A percentile compares a stretch with the other conserved stretches of the same genome.
Evolutionary conservation across 2,113 vertebrate genomes (phyloP).

Genomic region (Dipodomys ordii): DNA sequence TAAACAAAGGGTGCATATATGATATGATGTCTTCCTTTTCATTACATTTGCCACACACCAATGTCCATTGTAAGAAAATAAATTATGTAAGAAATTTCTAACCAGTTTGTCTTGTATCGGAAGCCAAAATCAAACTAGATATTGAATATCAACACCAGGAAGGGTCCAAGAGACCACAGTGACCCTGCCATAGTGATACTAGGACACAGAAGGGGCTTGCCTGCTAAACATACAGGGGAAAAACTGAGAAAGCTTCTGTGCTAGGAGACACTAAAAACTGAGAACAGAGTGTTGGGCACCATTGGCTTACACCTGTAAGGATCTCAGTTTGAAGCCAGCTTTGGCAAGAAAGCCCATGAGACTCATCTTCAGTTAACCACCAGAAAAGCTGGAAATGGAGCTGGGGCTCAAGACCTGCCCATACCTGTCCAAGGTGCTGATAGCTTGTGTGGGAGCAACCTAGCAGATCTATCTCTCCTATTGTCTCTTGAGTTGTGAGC

Average conservation of each 20-base stretch:
- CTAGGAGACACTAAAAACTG: neutral
- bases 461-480: neutral
- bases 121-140: slow-evolving; percentile 34
- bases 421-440: neutral
- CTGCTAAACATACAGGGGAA: neutral
- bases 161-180: neutral
- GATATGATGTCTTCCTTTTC: neutral
- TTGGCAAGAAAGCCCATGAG: too few species aligned
- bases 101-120: neutral
- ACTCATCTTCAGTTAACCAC: too few species aligned
- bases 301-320: too few species aligned
- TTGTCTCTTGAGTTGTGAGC: neutral
- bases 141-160: neutral
- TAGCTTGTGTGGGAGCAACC: neutral
- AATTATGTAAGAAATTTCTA: neutral
- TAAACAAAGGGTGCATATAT: neutral
- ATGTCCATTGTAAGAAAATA: neutral
- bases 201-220: neutral
- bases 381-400: too few species aligned
- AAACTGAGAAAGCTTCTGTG: neutral
- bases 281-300: too few species aligned
- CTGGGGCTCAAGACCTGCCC: neutral
- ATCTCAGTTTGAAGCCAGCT: too few species aligned
- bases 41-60: neutral
- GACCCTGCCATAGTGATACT: neutral